Evolutionary conservation across 2,113 vertebrate species (phyloP).

Genomic region (Hydrochoerus hydrochaeris): DNA sequence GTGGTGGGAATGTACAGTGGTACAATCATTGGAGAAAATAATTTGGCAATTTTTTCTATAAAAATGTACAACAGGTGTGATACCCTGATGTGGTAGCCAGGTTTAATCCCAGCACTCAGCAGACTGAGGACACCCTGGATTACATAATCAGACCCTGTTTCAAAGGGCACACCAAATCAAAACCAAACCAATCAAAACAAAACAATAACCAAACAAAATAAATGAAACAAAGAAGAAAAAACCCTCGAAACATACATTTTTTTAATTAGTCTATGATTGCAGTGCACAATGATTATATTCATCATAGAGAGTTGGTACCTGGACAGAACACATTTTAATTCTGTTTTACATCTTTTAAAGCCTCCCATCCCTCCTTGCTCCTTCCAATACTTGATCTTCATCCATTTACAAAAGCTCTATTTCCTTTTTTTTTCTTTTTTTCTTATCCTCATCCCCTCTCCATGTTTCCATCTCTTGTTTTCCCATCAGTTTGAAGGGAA

Average conservation of each 20-base stretch:
- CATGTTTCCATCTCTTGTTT: not conserved
- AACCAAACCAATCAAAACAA: not conserved
- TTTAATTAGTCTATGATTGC: not conserved
- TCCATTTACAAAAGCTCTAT: too few relatives aligned
- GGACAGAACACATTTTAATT: not conserved
- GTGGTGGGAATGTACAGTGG: not conserved
- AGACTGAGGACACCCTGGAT: too few relatives aligned
- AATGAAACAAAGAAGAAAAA: not conserved
- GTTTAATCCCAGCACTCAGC: not conserved
- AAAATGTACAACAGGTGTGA: not conserved
- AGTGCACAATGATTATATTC: not conserved
- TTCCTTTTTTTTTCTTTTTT: too few relatives aligned
- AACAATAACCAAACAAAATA: not conserved
- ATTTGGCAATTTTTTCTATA: not conserved
- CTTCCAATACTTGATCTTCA: too few relatives aligned
- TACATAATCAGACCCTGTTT: not conserved
- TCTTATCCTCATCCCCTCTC: not conserved
- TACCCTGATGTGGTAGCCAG: not conserved
- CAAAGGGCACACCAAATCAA: not conserved
- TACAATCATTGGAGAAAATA: not conserved
- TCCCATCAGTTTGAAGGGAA: not conserved
- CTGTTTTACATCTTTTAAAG: not conserved
- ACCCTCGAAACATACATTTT: not conserved
- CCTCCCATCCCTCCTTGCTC: not conserved
- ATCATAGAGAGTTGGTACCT: not conserved